A percentile compares a stretch with the other conserved stretches of the same genome.
Conservation (phyloP, 2,797 vertebrate species). For the Gymnothorax javanicus region DNA sequence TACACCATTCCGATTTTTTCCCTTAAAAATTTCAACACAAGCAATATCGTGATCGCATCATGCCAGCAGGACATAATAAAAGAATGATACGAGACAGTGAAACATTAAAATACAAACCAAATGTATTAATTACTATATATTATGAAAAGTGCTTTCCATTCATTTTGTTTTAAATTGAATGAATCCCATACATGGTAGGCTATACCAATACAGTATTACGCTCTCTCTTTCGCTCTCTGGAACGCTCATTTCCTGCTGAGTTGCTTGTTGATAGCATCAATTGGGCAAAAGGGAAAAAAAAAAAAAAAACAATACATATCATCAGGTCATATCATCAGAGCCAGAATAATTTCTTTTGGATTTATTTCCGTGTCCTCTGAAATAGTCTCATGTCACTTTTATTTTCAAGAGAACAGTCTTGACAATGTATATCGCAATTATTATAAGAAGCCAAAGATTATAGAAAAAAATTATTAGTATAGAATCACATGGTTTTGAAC, state of each 20-base stretch:
- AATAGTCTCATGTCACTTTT: conserved; percentile 99
- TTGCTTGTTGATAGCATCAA: conserved; percentile 78
- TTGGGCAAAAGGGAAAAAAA: conserved; percentile 49
- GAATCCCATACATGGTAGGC: conserved; percentile 61
- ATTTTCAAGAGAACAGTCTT: conserved; percentile 99
- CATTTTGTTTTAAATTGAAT: conserved; percentile 76
- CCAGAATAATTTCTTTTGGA: conserved; percentile 92
- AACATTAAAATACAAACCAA: conserved; percentile 78
- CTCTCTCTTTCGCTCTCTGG: conserved; percentile 71
- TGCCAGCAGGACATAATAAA: neutral
- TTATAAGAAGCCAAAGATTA: conserved; percentile 99
- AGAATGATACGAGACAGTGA: conserved; percentile 55
- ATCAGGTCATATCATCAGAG: conserved; percentile 84
- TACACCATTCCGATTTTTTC: neutral
- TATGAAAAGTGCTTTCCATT: conserved; percentile 86
- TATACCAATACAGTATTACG: conserved; percentile 55
- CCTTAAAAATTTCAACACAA: conserved; percentile 13
- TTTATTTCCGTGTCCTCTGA: conserved; percentile 95
- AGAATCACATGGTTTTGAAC: conserved; percentile 99
- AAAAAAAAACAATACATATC: conserved; percentile 65
- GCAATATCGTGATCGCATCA: neutral
- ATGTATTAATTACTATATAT: conserved; percentile 85
- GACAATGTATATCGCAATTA: conserved; percentile 99
- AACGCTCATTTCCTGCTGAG: conserved; percentile 77
- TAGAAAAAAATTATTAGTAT: conserved; percentile 99